Conservation (phyloP, 1,140 invertebrate species). For the Spodoptera frugiperda region DNA sequence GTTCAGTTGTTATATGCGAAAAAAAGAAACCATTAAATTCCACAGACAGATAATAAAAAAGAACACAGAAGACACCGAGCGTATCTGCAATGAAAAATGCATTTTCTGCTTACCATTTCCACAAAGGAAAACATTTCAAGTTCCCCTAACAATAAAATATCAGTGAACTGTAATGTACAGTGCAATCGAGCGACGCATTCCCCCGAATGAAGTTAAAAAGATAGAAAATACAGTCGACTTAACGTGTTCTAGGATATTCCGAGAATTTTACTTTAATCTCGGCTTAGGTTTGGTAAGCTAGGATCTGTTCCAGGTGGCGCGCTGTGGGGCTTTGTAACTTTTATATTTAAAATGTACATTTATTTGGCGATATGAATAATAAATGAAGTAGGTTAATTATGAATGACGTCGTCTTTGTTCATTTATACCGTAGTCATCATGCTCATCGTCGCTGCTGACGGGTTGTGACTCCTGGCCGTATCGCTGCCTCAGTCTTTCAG, state of each 20-base stretch:
- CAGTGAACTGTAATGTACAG: not conserved
- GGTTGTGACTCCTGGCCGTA: constrained; percentile 87
- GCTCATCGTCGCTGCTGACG: constrained; percentile 90
- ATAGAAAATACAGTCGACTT: not conserved
- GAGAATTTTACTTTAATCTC: not conserved
- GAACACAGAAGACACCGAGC: too few relatives aligned
- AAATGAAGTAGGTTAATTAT: not conserved
- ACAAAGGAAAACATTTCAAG: not conserved
- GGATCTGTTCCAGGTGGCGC: not conserved
- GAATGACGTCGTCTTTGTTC: not conserved
- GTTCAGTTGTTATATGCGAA: not conserved
- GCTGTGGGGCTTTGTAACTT: too few relatives aligned
- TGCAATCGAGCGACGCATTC: constrained; percentile 7
- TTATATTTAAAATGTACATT: too few relatives aligned
- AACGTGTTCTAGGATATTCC: not conserved
- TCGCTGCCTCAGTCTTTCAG: constrained; percentile 92
- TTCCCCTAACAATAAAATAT: constrained; percentile 5
- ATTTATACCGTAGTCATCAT: constrained; percentile 92
- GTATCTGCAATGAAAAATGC: too few relatives aligned
- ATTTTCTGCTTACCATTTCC: not conserved
- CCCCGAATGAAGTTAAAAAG: not conserved
- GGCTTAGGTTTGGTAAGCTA: not conserved
- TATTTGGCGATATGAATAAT: too few relatives aligned
- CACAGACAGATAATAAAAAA: too few relatives aligned
- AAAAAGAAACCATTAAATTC: not conserved